Percentiles rank a stretch among this genome's conserved stretches.
These are phyloP conservation scores for Atopsyche davidsoni DNA, from an alignment of 1,140 invertebrate genomes.

Conservation along the genomic window DNA sequence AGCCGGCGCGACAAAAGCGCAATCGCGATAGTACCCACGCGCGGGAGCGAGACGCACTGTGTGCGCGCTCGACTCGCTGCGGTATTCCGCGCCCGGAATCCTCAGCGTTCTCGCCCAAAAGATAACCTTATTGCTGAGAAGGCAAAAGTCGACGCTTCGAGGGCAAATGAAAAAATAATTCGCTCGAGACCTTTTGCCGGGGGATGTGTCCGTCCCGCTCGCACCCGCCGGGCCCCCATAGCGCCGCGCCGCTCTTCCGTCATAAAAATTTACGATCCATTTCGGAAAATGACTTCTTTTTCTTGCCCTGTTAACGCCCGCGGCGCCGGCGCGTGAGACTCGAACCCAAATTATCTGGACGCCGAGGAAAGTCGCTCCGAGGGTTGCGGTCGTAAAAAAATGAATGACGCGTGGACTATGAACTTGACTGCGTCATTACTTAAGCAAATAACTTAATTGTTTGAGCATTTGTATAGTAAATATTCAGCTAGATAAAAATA, in stretches of 20 bases:
- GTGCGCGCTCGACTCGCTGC: too few species aligned
- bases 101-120: too few species aligned
- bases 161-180: slow-evolving; percentile 31
- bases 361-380: too few species aligned
- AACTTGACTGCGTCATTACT: background rate
- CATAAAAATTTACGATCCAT: slow-evolving; percentile 31
- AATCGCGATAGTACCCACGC: too few species aligned
- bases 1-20: too few species aligned
- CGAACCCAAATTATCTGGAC: too few species aligned
- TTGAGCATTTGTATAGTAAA: too few species aligned
- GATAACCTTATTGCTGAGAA: slow-evolving; percentile 29
- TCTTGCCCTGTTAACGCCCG: slow-evolving; percentile 27
- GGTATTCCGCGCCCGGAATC: too few species aligned
- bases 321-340: background rate
- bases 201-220: slow-evolving; percentile 12
- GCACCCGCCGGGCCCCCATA: slow-evolving; percentile 8
- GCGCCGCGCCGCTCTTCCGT: slow-evolving; percentile 22
- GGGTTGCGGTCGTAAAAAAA: too few species aligned
- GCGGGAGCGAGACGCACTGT: slow-evolving; percentile 7
- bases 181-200: slow-evolving; percentile 27
- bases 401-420: too few species aligned
- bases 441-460: too few species aligned
- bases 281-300: slow-evolving; percentile 31
- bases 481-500: too few species aligned
- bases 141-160: slow-evolving; percentile 17